Conservation (phyloP, 2,888 invertebrate genomes). For the Pilophorus perplexus region DNA sequence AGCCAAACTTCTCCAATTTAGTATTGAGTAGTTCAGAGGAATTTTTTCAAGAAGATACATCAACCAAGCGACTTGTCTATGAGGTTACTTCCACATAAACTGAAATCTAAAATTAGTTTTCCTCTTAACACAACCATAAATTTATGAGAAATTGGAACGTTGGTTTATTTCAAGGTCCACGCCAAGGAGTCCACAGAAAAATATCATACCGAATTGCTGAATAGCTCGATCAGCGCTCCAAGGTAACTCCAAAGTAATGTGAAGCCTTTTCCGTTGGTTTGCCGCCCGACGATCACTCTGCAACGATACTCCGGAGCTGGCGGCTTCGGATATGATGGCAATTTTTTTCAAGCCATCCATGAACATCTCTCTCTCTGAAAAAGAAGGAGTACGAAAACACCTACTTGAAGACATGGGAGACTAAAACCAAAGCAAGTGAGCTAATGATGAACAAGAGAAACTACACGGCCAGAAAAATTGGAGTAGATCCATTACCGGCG, state of each 20-base stretch:
- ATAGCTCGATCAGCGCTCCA: conserved; percentile 99
- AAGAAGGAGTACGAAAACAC: background rate
- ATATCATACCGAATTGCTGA: conserved; percentile 85
- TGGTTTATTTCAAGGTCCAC: background rate
- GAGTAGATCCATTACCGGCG: conserved; percentile 63
- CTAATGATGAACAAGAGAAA: no score
- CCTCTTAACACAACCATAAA: no score
- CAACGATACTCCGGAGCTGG: conserved; percentile 94
- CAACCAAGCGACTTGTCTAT: no score
- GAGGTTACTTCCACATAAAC: no score
- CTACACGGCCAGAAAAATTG: background rate
- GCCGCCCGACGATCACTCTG: conserved; percentile 92
- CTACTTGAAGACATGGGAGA: background rate
- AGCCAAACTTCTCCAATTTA: no score
- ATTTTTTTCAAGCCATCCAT: conserved; percentile 99
- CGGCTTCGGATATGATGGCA: conserved; percentile 98
- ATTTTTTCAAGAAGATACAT: no score
- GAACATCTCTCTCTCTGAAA: conserved; percentile 67
- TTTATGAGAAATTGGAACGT: background rate
- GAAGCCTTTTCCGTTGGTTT: conserved; percentile 92
- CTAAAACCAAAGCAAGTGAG: no score
- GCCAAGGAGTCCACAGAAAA: background rate
- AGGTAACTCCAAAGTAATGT: conserved; percentile 96
- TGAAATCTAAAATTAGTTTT: no score
- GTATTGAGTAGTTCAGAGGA: no score